Evolutionary conservation across 2,113 vertebrate species (phyloP).

Genomic region (Capra hircus): DNA sequence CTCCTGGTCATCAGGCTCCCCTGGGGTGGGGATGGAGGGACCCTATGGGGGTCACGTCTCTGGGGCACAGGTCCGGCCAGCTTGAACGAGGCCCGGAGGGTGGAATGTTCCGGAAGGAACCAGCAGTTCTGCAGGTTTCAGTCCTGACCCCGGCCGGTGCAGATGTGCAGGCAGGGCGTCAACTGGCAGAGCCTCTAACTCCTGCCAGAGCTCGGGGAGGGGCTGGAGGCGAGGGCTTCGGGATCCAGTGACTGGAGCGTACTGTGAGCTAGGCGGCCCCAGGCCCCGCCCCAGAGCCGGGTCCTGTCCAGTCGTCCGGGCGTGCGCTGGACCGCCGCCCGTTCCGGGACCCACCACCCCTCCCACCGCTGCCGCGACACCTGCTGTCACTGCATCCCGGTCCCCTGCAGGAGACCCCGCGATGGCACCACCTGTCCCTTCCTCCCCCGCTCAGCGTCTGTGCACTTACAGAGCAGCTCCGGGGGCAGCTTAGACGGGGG

Average conservation of each 20-base stretch:
- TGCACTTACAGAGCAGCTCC: fast-evolving
- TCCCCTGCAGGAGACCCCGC: background rate
- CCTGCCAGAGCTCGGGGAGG: too few species aligned
- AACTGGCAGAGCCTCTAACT: background rate
- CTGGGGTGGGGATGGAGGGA: background rate
- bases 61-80: background rate
- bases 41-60: too few species aligned
- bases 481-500: fast-evolving
- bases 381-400: fast-evolving
- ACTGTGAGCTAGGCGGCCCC: background rate
- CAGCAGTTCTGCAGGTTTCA: background rate
- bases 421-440: too few species aligned
- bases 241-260: background rate
- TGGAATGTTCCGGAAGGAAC: background rate
- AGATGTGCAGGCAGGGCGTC: background rate
- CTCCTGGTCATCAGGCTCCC: fast-evolving
- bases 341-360: background rate
- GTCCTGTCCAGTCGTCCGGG: background rate
- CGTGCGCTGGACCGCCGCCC: background rate
- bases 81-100: background rate
- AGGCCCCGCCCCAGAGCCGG: background rate
- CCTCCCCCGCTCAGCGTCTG: background rate
- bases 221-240: background rate
- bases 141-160: background rate
- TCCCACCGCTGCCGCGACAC: background rate